A percentile compares a stretch with the other conserved stretches of the same genome.
phyloP scores from a whole-genome alignment of 2,797 vertebrate species.

The Linurgus olivaceus region DNA sequence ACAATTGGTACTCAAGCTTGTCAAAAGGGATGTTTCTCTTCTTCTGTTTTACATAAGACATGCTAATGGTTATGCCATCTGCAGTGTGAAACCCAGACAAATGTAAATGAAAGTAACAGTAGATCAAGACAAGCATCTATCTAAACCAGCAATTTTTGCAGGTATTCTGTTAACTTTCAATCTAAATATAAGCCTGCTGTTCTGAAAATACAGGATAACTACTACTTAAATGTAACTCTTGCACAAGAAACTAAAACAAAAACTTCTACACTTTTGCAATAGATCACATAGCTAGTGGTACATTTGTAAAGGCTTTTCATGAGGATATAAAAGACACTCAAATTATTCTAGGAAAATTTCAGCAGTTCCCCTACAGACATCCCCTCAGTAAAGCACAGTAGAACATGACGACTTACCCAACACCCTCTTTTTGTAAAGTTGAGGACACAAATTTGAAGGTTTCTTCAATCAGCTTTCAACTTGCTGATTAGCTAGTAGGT shows the following conservation, averaged over 20 bases:
- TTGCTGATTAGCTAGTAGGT: slow-evolving; percentile 43
- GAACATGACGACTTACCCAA: background rate
- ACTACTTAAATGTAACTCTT: background rate
- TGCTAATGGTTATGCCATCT: slow-evolving; percentile 53
- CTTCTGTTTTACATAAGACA: slow-evolving; percentile 59
- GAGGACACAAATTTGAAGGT: slow-evolving; percentile 41
- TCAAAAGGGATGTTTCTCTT: slow-evolving; percentile 53
- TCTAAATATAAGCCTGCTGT: background rate
- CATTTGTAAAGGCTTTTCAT: background rate
- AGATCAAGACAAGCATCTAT: background rate
- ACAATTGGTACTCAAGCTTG: slow-evolving; percentile 44
- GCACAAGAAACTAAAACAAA: background rate
- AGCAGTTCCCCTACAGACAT: background rate
- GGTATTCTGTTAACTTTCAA: background rate
- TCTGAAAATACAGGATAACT: slow-evolving; percentile 3
- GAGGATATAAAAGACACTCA: background rate
- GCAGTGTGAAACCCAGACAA: slow-evolving; percentile 54
- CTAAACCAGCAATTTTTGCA: slow-evolving; percentile 30
- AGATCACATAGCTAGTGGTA: background rate
- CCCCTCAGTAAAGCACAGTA: background rate
- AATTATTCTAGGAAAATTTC: background rate
- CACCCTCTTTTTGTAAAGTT: slow-evolving; percentile 20
- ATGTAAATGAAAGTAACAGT: slow-evolving; percentile 38
- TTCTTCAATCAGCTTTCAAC: slow-evolving; percentile 44
- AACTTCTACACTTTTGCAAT: background rate